These are phyloP conservation scores for Phthorimaea operculella DNA, from an alignment of 1,140 invertebrate species.

Conservation along the genomic window DNA sequence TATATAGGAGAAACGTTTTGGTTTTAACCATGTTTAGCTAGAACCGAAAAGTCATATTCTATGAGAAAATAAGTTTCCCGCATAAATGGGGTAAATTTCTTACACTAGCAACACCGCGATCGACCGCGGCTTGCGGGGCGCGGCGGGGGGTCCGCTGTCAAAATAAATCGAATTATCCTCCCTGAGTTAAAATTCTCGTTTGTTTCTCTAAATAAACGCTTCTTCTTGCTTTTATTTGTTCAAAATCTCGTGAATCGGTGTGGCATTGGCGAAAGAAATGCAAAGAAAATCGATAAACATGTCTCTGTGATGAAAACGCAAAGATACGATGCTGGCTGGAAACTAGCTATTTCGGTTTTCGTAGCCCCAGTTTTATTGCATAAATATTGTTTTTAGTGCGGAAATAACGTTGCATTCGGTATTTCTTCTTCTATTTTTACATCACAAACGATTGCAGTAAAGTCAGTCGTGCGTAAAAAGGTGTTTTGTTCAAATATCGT, in stretches of 20 bases:
- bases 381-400: constrained; percentile 60
- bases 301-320: constrained; percentile 29
- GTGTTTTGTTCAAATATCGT: constrained; percentile 20
- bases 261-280: not conserved
- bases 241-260: not conserved
- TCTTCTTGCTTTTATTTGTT: constrained; percentile 45
- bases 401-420: constrained; percentile 40
- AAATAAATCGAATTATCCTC: constrained; percentile 39
- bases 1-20: no score
- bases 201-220: constrained; percentile 44
- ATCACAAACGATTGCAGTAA: not conserved
- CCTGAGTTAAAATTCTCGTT: constrained; percentile 41
- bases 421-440: constrained; percentile 14
- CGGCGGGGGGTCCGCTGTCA: constrained; percentile 43
- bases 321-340: constrained; percentile 12
- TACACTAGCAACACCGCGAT: constrained; percentile 41
- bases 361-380: constrained; percentile 43
- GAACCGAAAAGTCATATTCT: no score
- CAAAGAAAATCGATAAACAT: constrained; percentile 12
- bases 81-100: constrained; percentile 11
- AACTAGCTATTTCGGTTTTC: constrained; percentile 58
- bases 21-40: no score
- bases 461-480: constrained; percentile 14
- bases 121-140: constrained; percentile 40
- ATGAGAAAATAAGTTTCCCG: no score